These are phyloP conservation scores for Promerops cafer DNA, from an alignment of 2,113 vertebrate genomes.

Conservation along the genomic window DNA sequence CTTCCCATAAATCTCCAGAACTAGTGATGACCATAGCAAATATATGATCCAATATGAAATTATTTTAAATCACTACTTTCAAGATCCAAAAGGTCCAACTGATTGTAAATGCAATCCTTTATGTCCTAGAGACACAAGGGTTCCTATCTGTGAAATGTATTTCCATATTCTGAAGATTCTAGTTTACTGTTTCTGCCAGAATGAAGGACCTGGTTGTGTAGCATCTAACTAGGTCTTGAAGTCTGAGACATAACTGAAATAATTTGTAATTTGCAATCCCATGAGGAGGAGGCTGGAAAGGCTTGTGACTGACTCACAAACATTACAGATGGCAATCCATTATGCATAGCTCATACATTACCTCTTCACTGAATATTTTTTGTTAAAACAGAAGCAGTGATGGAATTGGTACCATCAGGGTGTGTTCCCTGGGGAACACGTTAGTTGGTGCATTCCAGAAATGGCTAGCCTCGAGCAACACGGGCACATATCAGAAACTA, in stretches of 20 bases:
- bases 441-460: neutral
- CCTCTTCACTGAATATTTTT: neutral
- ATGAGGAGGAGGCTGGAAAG: neutral
- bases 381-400: neutral
- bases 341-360: neutral
- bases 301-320: neutral
- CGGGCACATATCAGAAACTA: neutral
- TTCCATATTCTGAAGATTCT: neutral
- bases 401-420: neutral
- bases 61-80: neutral
- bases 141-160: neutral
- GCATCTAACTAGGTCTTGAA: neutral
- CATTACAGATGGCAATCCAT: neutral
- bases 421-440: accelerated
- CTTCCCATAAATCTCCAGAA: neutral
- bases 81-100: neutral
- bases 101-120: neutral
- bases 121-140: neutral
- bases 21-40: neutral
- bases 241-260: neutral
- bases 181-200: neutral
- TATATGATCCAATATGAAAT: neutral
- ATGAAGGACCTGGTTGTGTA: neutral
- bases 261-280: accelerated
- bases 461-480: neutral